These are phyloP conservation scores for Diplolepis rosae DNA, from an alignment of 2,888 invertebrate species.

Conservation along the genomic window DNA sequence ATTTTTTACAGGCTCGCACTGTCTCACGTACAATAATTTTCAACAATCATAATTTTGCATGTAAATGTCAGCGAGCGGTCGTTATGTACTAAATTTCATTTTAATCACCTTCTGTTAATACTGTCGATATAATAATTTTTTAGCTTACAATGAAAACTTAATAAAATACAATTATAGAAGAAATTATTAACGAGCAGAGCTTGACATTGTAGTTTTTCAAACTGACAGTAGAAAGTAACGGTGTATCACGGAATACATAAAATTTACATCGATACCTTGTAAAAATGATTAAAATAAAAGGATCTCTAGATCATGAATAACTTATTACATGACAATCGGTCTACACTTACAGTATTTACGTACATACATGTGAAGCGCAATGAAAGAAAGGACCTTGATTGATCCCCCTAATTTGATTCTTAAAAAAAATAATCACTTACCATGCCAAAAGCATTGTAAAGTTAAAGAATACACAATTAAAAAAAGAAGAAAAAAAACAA, in stretches of 20 bases:
- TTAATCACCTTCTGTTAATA: slow-evolving; percentile 27
- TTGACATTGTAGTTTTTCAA: slow-evolving; percentile 12
- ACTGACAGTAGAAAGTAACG: background rate
- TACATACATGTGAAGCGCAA: slow-evolving; percentile 26
- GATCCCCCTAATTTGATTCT: background rate
- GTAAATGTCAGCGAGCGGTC: slow-evolving; percentile 1
- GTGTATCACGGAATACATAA: slow-evolving; percentile 21
- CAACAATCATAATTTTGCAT: slow-evolving; percentile 4
- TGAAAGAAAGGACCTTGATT: slow-evolving; percentile 2
- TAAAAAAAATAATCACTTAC: slow-evolving; percentile 24
- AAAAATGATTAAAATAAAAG: slow-evolving; percentile 22
- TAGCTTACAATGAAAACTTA: slow-evolving; percentile 28
- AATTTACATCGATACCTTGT: slow-evolving; percentile 21
- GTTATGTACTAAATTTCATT: slow-evolving; percentile 11
- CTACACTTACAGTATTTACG: slow-evolving; percentile 24
- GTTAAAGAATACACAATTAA: slow-evolving; percentile 32
- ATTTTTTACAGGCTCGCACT: background rate
- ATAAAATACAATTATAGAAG: slow-evolving; percentile 24
- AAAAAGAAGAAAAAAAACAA: slow-evolving; percentile 39
- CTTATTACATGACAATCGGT: slow-evolving; percentile 19
- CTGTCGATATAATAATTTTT: slow-evolving; percentile 30
- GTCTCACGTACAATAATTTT: background rate
- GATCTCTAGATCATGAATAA: slow-evolving; percentile 18
- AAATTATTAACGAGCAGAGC: slow-evolving; percentile 16
- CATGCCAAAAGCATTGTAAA: slow-evolving; percentile 10